Evolutionary conservation across 2,113 vertebrate species (phyloP).

Genomic region (Pachyramphus minor): DNA sequence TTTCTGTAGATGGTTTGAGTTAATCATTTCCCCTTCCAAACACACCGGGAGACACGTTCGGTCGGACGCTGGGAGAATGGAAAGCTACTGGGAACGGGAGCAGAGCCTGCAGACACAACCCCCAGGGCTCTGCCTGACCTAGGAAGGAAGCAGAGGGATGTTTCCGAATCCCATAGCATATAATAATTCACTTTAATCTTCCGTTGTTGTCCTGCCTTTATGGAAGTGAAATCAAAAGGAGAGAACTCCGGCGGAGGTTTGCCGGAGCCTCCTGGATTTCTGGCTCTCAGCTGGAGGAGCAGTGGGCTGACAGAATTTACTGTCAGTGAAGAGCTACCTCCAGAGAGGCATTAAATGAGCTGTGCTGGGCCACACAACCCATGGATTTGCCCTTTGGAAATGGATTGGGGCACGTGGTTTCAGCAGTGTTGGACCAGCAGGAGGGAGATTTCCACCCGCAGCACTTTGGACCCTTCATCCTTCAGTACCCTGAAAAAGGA

Average conservation of each 20-base stretch:
- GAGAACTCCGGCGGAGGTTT: not conserved
- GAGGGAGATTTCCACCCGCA: not conserved
- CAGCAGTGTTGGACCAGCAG: too few relatives aligned
- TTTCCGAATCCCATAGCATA: conserved; percentile 59
- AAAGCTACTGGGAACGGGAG: conserved; percentile 37
- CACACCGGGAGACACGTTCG: not conserved
- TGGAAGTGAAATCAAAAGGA: not conserved
- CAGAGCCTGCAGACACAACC: not conserved
- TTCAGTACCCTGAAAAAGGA: not conserved
- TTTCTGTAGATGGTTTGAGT: conserved; percentile 10
- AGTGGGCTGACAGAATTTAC: not conserved
- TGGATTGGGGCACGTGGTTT: fast-evolving
- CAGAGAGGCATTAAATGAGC: fast-evolving
- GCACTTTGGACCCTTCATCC: not conserved
- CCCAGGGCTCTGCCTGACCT: conserved; percentile 47
- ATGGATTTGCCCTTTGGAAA: not conserved
- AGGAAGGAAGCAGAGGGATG: conserved; percentile 63
- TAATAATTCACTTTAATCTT: conserved; percentile 67
- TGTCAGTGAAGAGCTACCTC: not conserved
- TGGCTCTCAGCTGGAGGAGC: not conserved
- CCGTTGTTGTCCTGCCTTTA: not conserved
- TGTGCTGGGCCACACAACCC: not conserved
- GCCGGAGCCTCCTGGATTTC: not conserved
- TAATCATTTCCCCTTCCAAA: conserved; percentile 42
- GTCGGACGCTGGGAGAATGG: not conserved